Base-by-base conservation (phyloP, 2,113 vertebrate species). In the Zosterops hypoxanthus region DNA sequence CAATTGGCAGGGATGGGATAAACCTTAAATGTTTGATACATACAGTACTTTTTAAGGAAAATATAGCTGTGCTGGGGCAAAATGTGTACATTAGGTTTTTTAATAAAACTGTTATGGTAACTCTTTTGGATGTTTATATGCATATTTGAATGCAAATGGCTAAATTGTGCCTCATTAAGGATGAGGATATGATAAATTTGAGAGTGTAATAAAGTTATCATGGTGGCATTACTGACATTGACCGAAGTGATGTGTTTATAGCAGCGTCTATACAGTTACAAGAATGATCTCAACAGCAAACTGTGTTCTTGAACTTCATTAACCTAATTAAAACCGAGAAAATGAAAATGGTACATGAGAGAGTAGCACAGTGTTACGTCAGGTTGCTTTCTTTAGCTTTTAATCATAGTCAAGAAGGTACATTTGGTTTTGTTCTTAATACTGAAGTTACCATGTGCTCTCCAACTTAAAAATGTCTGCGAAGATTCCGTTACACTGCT, bases 1-100 rank as follows among this genome's bases (percentile, higher is more conserved):
- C 86, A 95, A 88, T 92, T 96, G 95, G 88, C 81, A 96, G 82
- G 47, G 86, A 96, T 91, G 72, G 53, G 25, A 52, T 78, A 73
- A 94, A 95, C 77, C 65, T 86, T 91, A 93, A 97, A 96, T 90
- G 92, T 98, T 98, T 98, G 97, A 98, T 98, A 97, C 84, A 79
- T 96, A 72, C 90, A 96, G 94, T 97, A 95, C 96, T 98, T 98
- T 97, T 98, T 97, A 94, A 96, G 93, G 90, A 94, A 66, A 90
- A 80, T 46, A 87, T 44, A 95, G 57, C 88, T 83, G 90, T 36
- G 64, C 91, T 96, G 92, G 92, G 96, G 95, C 88, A 94, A 93
- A 92, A 84, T 82, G 79, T 92, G 92, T 97, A 97, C 97, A 94
- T 92, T 97, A 94, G 70, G 26, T 84, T 96, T 98, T 98, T 90